These are phyloP conservation scores for Pammene fasciana DNA, from an alignment of 2,888 invertebrate species.

Conservation along the genomic window DNA sequence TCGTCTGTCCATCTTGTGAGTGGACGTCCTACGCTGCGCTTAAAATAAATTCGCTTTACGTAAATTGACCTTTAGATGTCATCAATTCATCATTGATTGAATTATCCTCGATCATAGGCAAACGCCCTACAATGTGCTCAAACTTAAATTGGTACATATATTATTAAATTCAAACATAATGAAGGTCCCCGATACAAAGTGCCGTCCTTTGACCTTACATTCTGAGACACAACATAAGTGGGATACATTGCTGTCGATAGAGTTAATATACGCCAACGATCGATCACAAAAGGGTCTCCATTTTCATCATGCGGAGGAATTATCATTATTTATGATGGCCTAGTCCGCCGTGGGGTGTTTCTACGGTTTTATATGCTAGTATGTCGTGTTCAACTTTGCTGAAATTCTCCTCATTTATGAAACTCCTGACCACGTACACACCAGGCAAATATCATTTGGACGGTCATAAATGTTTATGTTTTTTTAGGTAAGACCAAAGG, in stretches of 20 bases:
- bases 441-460: too few species aligned
- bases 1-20: too few species aligned
- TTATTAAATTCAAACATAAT: not conserved
- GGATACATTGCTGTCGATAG: not conserved
- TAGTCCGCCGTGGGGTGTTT: slow-evolving; percentile 1
- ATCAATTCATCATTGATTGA: too few species aligned
- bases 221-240: slow-evolving; percentile 5
- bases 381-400: not conserved
- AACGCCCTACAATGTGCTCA: not conserved
- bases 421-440: too few species aligned
- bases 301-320: slow-evolving; percentile 22
- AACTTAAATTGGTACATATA: not conserved
- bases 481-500: too few species aligned
- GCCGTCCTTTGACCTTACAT: not conserved
- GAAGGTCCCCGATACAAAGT: not conserved
- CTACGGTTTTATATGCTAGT: not conserved
- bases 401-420: too few species aligned
- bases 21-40: too few species aligned
- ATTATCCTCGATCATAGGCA: too few species aligned
- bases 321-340: slow-evolving; percentile 25
- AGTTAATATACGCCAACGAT: slow-evolving; percentile 17
- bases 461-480: too few species aligned
- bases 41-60: too few species aligned
- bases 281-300: slow-evolving; percentile 22
- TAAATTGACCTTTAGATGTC: too few species aligned